phyloP scores from a whole-genome alignment of 2,797 vertebrate species.

The Ataeniobius toweri region DNA sequence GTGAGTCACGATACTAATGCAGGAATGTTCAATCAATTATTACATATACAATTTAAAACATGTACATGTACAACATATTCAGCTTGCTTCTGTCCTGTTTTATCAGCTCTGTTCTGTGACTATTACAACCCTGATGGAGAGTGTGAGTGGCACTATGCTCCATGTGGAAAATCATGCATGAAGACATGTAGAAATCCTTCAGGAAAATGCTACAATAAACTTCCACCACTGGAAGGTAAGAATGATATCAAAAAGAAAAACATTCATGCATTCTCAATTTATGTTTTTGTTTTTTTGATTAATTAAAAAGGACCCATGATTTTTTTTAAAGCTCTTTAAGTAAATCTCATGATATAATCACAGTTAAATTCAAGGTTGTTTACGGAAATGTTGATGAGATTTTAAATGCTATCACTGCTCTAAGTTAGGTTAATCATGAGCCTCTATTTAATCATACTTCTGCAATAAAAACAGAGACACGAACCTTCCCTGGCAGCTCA shows the following conservation, averaged over 20 bases:
- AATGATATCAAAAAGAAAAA: not conserved
- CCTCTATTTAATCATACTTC: not conserved
- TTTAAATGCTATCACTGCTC: not conserved
- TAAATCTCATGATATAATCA: not conserved
- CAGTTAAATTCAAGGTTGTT: not conserved
- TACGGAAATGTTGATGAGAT: not conserved
- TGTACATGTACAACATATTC: not conserved
- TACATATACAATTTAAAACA: no score
- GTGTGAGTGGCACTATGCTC: constrained; percentile 84
- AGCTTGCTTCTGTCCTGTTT: constrained; percentile 2
- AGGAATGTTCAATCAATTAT: not conserved
- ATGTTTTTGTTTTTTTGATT: not conserved
- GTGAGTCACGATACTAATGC: not conserved
- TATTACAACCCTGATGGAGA: constrained; percentile 78
- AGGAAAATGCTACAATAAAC: constrained; percentile 72
- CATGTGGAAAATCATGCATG: constrained; percentile 79
- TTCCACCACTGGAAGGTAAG: constrained; percentile 81
- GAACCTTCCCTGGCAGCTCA: not conserved
- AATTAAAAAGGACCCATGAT: not conserved
- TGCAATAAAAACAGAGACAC: not conserved
- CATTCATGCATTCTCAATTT: not conserved
- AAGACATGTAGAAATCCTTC: constrained; percentile 82
- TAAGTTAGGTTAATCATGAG: not conserved
- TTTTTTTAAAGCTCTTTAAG: not conserved
- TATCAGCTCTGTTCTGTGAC: constrained; percentile 82